These are phyloP conservation scores for Arge pagana DNA, from an alignment of 2,888 invertebrate genomes.

Conservation along the genomic window DNA sequence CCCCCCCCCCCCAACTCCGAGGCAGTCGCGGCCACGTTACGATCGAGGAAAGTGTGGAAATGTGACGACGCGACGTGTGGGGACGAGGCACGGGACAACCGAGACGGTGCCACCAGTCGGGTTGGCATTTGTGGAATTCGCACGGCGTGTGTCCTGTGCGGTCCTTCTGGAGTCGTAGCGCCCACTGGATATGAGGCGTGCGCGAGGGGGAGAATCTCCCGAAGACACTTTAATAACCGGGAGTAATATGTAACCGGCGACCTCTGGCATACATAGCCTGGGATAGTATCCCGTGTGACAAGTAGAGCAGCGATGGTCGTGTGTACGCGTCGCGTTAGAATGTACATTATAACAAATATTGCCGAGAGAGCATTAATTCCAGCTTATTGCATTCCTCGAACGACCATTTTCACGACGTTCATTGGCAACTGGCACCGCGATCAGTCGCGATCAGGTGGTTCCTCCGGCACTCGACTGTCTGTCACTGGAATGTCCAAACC, in stretches of 20 bases:
- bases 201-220: background rate
- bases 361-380: slow-evolving; percentile 12
- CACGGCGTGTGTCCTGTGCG: slow-evolving; percentile 5
- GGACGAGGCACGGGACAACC: background rate
- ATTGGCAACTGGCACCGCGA: too few species aligned
- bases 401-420: too few species aligned
- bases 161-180: slow-evolving; percentile 1
- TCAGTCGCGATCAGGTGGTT: too few species aligned
- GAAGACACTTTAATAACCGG: slow-evolving; percentile 14
- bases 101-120: background rate
- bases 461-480: too few species aligned
- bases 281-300: too few species aligned
- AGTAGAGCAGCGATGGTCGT: background rate
- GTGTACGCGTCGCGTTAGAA: background rate
- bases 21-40: background rate
- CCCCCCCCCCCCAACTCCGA: too few species aligned
- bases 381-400: slow-evolving; percentile 14
- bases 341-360: slow-evolving; percentile 10
- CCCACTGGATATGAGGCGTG: background rate
- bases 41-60: background rate
- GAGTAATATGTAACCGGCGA: too few species aligned
- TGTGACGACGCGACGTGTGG: background rate
- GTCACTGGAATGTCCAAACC: too few species aligned
- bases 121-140: slow-evolving; percentile 11
- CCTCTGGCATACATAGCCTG: too few species aligned